These are phyloP conservation scores for Pseudorhiza aurosa DNA, from an alignment of 30 jellyfish, hydroid and myxozoan species.

Conservation along the genomic window DNA sequence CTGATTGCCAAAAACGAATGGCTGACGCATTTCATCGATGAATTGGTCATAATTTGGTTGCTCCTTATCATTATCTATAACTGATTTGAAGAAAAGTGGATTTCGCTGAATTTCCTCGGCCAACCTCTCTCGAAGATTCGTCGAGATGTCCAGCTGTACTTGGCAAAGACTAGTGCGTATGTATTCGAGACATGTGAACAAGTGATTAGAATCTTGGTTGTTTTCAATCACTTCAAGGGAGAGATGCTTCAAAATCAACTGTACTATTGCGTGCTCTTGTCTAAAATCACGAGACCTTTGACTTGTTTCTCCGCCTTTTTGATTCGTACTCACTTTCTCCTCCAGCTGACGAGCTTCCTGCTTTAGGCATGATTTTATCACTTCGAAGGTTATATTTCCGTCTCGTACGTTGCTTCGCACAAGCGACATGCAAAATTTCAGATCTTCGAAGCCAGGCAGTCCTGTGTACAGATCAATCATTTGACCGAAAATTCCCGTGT, in stretches of 20 bases:
- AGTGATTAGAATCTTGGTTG: constrained; percentile 58
- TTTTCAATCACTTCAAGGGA: constrained; percentile 58
- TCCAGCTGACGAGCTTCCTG: constrained; percentile 60
- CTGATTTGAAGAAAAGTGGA: constrained; percentile 57
- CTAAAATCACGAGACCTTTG: constrained; percentile 54
- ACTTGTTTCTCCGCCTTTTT: background rate
- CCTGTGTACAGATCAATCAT: constrained; percentile 73
- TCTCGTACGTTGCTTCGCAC: constrained; percentile 71
- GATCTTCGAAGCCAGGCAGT: constrained; percentile 74
- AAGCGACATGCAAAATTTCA: constrained; percentile 70
- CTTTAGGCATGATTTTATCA: constrained; percentile 54
- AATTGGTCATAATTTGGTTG: constrained; percentile 32
- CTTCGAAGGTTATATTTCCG: constrained; percentile 69
- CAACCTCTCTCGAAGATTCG: constrained; percentile 44
- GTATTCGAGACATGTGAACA: constrained; percentile 61
- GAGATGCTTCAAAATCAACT: constrained; percentile 56
- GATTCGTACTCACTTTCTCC: constrained; percentile 2
- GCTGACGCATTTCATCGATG: constrained; percentile 52
- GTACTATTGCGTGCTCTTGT: constrained; percentile 67
- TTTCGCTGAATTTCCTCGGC: constrained; percentile 74
- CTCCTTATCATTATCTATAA: constrained; percentile 58
- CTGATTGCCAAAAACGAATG: constrained; percentile 58
- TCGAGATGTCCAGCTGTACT: constrained; percentile 40
- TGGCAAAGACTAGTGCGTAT: constrained; percentile 38
- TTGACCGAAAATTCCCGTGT: constrained; percentile 66